A percentile compares a stretch with the other conserved stretches of the same genome.
phyloP scores from a whole-genome alignment of 2,113 vertebrate genomes.

The Sinocyclocheilus grahami region DNA sequence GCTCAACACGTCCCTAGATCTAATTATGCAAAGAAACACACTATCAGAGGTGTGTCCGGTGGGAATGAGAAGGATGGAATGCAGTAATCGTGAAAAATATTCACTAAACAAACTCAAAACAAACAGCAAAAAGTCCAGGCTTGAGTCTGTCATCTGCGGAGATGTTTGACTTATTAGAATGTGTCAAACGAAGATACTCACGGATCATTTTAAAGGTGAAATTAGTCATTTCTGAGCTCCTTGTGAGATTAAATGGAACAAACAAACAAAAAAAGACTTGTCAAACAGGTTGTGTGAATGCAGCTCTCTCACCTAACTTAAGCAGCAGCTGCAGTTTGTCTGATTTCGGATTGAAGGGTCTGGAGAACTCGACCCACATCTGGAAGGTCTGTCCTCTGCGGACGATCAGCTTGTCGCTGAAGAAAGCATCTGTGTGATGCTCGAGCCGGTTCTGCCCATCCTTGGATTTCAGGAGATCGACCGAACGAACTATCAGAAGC shows the following conservation, averaged over 20 bases:
- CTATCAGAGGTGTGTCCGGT: not conserved
- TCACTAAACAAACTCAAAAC: not conserved
- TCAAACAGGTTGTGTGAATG: not conserved
- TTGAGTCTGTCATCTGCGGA: not conserved
- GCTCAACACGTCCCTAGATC: not conserved
- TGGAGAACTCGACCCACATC: conserved; percentile 76
- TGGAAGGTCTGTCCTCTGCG: conserved; percentile 84
- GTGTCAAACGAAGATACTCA: not conserved
- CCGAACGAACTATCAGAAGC: conserved; percentile 71
- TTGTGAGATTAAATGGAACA: not conserved
- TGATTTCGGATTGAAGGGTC: conserved; percentile 69
- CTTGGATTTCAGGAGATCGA: conserved; percentile 78
- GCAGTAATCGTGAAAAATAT: not conserved
- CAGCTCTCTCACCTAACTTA: conserved; percentile 71
- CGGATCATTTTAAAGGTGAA: not conserved
- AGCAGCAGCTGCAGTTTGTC: conserved; percentile 80
- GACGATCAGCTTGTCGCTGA: conserved; percentile 74
- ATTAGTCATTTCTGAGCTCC: not conserved
- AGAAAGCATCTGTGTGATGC: conserved; percentile 82
- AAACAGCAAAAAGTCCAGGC: not conserved
- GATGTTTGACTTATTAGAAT: not conserved
- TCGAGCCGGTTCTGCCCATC: conserved; percentile 67
- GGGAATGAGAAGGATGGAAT: not conserved
- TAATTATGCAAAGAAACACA: not conserved
- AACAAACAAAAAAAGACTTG: not conserved